Conservation (phyloP, 2,888 invertebrate species). For the Cyrtodaria siliqua region DNA sequence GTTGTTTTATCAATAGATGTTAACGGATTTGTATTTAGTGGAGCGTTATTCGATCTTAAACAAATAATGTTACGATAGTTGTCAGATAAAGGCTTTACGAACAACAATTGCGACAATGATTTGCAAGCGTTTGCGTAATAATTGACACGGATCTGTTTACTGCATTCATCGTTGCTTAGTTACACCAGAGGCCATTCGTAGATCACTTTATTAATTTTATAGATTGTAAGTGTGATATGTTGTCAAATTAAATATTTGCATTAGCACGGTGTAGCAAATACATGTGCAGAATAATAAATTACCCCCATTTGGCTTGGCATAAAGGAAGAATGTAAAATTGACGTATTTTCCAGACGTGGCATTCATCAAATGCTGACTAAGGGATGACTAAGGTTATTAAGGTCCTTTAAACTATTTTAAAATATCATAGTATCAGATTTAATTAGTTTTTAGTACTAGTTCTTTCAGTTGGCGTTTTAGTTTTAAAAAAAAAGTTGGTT, state of each 20-base stretch:
- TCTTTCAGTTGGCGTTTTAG: no score
- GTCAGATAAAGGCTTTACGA: constrained; percentile 13
- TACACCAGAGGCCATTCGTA: background rate
- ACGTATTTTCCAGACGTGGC: no score
- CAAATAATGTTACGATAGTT: constrained; percentile 26
- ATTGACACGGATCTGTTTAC: constrained; percentile 34
- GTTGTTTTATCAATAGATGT: constrained; percentile 10
- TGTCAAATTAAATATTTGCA: constrained; percentile 14
- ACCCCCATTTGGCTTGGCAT: no score
- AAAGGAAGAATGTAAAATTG: no score
- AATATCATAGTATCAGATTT: no score
- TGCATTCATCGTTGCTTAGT: constrained; percentile 10
- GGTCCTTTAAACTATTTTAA: no score
- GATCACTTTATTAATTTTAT: background rate
- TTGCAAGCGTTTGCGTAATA: constrained; percentile 25
- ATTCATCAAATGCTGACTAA: no score
- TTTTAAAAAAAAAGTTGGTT: no score
- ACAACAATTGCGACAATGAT: constrained; percentile 29
- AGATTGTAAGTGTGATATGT: background rate
- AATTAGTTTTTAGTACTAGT: no score
- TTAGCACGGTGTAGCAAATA: background rate
- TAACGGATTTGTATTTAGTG: constrained; percentile 17
- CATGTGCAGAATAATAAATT: background rate
- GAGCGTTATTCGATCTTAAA: constrained; percentile 15
- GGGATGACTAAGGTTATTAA: no score